phyloP scores from a whole-genome alignment of 1,140 invertebrate genomes.

The Tetranychus urticae region DNA sequence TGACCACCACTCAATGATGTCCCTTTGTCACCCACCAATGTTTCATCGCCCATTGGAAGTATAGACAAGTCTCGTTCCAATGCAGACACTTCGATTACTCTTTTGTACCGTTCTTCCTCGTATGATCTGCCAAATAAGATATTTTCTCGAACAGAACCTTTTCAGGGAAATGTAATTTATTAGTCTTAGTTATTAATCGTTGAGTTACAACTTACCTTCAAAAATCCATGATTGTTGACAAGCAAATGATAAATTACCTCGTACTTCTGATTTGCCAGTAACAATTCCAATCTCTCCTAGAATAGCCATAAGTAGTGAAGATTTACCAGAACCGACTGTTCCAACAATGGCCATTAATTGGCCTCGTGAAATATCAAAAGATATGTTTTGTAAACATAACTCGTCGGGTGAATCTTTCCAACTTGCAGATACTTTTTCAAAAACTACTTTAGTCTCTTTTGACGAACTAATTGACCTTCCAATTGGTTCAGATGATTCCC shows the following conservation, averaged over 20 bases:
- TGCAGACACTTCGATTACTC: constrained; percentile 24
- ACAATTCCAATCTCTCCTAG: constrained; percentile 26
- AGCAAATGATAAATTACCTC: constrained; percentile 57
- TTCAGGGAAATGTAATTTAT: constrained; percentile 27
- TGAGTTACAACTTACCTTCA: constrained; percentile 26
- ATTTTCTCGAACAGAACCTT: constrained; percentile 37
- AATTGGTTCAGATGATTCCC: constrained; percentile 7
- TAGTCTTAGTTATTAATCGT: too few species aligned
- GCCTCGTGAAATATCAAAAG: constrained; percentile 33
- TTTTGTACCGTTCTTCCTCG: constrained; percentile 40
- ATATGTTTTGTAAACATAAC: constrained; percentile 27
- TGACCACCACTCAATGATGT: constrained; percentile 93
- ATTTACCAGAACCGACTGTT: constrained; percentile 44
- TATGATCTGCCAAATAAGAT: constrained; percentile 54
- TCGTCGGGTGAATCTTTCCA: constrained; percentile 16
- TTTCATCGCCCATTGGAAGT: constrained; percentile 19
- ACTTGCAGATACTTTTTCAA: constrained; percentile 18
- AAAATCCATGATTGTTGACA: constrained; percentile 75
- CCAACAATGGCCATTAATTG: constrained; percentile 46
- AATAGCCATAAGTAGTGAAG: constrained; percentile 15
- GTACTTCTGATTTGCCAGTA: constrained; percentile 36
- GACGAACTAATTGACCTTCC: constrained; percentile 4
- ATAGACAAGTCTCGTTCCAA: constrained; percentile 16
- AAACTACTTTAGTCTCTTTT: constrained; percentile 15
- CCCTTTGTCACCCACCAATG: constrained; percentile 23